Conservation (phyloP, 2,113 vertebrate species). For the Synchiropus splendidus region DNA sequence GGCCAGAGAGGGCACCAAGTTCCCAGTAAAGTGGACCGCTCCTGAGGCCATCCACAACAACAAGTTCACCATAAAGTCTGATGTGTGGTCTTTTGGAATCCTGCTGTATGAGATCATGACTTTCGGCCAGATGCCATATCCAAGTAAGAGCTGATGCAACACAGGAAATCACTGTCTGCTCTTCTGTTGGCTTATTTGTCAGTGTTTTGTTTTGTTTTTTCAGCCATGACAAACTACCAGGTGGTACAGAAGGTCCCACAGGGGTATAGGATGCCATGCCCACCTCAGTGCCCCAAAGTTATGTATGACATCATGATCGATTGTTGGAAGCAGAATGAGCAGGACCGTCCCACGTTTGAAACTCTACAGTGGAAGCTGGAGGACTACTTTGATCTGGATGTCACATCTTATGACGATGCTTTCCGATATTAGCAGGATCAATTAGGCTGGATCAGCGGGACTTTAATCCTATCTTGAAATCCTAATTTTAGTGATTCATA, state of each 20-base stretch:
- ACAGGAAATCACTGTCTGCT: neutral
- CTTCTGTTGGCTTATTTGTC: neutral
- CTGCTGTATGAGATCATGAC: conserved; percentile 92
- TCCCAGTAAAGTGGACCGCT: conserved; percentile 97
- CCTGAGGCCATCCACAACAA: conserved; percentile 76
- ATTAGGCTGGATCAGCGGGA: too few species aligned
- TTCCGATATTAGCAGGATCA: conserved; percentile 29
- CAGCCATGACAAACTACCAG: conserved; percentile 75
- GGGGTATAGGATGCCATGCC: conserved; percentile 77
- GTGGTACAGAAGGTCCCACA: conserved; percentile 69
- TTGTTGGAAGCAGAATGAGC: conserved; percentile 72
- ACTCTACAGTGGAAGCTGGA: conserved; percentile 75
- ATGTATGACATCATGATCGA: conserved; percentile 79
- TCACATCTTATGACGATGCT: conserved; percentile 45
- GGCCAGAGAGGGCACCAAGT: conserved; percentile 74
- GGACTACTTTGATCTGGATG: conserved; percentile 64
- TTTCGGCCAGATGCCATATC: conserved; percentile 86
- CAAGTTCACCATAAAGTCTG: conserved; percentile 88
- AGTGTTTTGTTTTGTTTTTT: conserved; percentile 8
- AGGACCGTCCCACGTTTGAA: conserved; percentile 76
- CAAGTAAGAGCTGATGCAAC: conserved; percentile 62
- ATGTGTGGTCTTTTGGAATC: conserved; percentile 95
- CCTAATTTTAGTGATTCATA: too few species aligned
- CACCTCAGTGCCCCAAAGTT: conserved; percentile 59
- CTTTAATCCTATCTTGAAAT: too few species aligned